Conservation (phyloP, 2,113 vertebrate species). For the Columba janthina region DNA sequence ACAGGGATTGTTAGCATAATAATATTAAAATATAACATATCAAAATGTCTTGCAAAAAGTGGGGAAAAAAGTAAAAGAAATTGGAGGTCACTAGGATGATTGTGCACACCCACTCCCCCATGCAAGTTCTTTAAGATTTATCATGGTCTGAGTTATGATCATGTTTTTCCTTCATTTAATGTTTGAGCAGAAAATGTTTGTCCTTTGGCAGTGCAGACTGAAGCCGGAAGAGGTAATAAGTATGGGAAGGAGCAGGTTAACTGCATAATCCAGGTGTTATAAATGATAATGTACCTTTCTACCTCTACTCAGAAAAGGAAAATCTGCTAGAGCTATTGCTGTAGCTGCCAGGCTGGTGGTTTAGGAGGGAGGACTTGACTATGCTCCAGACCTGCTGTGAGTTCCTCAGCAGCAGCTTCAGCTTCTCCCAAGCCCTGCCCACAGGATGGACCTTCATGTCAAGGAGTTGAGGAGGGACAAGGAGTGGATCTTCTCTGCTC, state of each 20-base stretch:
- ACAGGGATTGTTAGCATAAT: background rate
- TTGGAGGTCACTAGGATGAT: background rate
- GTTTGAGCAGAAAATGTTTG: background rate
- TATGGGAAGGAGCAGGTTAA: background rate
- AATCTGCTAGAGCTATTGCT: background rate
- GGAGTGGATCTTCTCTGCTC: background rate
- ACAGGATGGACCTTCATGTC: background rate
- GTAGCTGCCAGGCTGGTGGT: background rate
- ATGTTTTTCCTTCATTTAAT: background rate
- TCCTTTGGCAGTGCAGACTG: background rate
- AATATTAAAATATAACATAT: background rate
- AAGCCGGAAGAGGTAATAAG: background rate
- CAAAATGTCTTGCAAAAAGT: background rate
- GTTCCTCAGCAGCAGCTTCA: background rate
- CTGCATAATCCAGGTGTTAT: background rate
- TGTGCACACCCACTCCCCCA: background rate
- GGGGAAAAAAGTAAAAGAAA: background rate
- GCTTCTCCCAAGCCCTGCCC: background rate
- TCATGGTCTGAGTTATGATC: background rate
- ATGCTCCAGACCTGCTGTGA: rapidly evolving
- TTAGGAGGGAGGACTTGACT: background rate
- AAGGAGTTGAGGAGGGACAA: background rate
- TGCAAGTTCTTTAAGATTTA: background rate
- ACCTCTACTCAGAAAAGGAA: background rate
- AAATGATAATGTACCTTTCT: background rate